phyloP scores from a whole-genome alignment of 2,888 invertebrate species.

The Limenitis camilla region DNA sequence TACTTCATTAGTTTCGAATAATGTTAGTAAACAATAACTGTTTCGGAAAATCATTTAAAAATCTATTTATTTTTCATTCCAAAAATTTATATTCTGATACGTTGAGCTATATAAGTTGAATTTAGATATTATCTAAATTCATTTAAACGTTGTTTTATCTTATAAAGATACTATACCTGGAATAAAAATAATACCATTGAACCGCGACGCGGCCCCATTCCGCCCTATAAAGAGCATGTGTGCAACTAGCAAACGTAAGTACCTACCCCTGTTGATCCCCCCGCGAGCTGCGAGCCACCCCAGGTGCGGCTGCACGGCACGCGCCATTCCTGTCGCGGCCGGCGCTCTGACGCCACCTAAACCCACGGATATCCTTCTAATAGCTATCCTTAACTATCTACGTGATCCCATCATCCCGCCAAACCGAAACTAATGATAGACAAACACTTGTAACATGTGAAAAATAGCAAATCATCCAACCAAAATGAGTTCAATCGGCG shows the following conservation, averaged over 20 bases:
- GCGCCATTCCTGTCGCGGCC: slow-evolving; percentile 69
- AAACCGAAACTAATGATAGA: slow-evolving; percentile 41
- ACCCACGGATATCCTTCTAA: slow-evolving; percentile 33
- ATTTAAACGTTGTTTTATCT: neutral
- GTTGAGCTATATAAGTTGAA: no score
- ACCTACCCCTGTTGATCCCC: slow-evolving; percentile 73
- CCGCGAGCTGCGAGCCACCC: slow-evolving; percentile 55
- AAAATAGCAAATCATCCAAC: slow-evolving; percentile 46
- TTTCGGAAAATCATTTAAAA: no score
- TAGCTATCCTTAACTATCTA: slow-evolving; percentile 36
- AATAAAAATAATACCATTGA: slow-evolving; percentile 25
- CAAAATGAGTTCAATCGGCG: slow-evolving; percentile 74
- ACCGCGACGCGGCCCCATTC: slow-evolving; percentile 48
- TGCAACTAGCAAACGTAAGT: slow-evolving; percentile 72
- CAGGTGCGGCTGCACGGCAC: slow-evolving; percentile 69
- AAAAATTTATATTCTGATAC: no score
- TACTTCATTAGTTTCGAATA: no score
- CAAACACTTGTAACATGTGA: slow-evolving; percentile 59
- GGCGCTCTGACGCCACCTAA: slow-evolving; percentile 67
- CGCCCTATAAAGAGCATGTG: slow-evolving; percentile 71
- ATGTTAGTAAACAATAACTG: no score
- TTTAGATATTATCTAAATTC: no score
- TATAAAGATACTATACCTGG: neutral
- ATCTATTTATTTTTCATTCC: no score
- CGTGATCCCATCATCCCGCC: slow-evolving; percentile 39